These are phyloP conservation scores for Parthenolecanium corni DNA, from an alignment of 2,888 invertebrate species.

Conservation along the genomic window DNA sequence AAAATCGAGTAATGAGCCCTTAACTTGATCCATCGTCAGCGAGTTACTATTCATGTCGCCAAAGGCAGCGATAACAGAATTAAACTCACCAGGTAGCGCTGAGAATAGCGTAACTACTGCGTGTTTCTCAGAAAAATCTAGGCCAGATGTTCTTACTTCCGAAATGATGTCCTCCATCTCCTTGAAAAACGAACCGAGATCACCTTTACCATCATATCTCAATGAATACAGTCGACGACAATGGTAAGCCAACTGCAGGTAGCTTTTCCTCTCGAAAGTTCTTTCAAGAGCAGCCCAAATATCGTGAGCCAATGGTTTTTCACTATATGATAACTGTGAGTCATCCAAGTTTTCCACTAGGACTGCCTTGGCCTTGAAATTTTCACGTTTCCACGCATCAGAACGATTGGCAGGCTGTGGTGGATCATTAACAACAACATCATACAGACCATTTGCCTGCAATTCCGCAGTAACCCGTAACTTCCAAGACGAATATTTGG, in stretches of 20 bases:
- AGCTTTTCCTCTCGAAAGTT: background rate
- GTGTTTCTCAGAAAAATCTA: background rate
- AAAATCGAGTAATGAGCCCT: conserved; percentile 1
- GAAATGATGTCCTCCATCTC: background rate
- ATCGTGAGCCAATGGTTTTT: background rate
- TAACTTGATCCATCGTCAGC: background rate
- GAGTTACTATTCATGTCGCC: background rate
- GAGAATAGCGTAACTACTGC: background rate
- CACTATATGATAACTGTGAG: background rate
- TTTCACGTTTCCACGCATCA: background rate
- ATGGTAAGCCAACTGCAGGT: background rate
- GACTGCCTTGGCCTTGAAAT: background rate
- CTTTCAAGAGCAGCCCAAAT: background rate
- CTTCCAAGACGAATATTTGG: background rate
- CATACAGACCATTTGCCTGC: background rate
- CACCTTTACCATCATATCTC: background rate
- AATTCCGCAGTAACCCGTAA: background rate
- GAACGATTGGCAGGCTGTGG: background rate
- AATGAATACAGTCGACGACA: background rate
- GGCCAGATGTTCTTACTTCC: background rate
- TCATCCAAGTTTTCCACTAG: background rate
- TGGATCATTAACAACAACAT: background rate
- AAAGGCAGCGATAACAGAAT: background rate
- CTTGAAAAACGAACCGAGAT: background rate
- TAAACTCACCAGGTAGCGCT: background rate